These are phyloP conservation scores for Physeter macrocephalus DNA, from an alignment of 2,113 vertebrate genomes.

Conservation along the genomic window DNA sequence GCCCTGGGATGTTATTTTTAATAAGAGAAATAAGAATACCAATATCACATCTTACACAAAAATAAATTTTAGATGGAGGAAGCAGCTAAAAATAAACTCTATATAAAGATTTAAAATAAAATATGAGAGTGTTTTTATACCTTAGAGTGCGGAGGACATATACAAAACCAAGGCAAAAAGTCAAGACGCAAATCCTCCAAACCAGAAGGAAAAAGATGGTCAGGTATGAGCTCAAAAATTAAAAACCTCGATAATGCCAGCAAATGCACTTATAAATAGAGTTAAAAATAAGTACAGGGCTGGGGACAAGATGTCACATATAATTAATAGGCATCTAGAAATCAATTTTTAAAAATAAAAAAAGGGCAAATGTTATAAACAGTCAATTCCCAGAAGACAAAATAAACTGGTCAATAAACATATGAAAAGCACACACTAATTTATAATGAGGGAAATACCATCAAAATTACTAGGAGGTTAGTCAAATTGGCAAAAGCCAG, in stretches of 20 bases:
- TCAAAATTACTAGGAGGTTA: background rate
- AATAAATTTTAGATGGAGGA: background rate
- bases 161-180: background rate
- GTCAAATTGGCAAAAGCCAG: background rate
- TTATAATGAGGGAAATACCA: background rate
- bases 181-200: background rate
- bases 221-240: background rate
- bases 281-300: background rate
- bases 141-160: background rate
- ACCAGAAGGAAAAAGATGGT: background rate
- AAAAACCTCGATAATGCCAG: background rate
- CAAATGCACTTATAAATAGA: background rate
- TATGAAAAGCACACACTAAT: background rate
- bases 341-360: slow-evolving; percentile 7
- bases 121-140: background rate
- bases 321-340: background rate
- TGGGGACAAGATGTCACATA: background rate
- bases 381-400: background rate
- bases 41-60: background rate
- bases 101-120: background rate
- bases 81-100: background rate
- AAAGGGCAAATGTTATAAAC: background rate
- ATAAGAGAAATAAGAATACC: background rate
- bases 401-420: slow-evolving; percentile 15
- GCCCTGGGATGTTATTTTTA: background rate